These are phyloP conservation scores for Abrostola triplasia DNA, from an alignment of 2,888 invertebrate genomes.

Conservation along the genomic window DNA sequence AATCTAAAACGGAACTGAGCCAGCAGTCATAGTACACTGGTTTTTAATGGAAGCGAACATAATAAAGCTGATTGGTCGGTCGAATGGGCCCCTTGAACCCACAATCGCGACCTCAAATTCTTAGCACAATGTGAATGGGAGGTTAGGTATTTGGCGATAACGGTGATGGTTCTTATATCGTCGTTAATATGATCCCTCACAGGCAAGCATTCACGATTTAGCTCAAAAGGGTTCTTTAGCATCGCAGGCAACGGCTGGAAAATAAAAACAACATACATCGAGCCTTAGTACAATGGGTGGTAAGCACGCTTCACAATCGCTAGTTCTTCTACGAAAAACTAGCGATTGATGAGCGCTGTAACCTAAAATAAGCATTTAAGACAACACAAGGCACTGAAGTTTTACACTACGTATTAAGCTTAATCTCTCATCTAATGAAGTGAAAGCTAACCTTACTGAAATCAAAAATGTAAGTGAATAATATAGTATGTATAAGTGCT, in stretches of 20 bases:
- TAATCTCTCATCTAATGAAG: slow-evolving; percentile 52
- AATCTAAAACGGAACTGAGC: slow-evolving; percentile 59
- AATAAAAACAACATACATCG: slow-evolving; percentile 89
- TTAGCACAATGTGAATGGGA: slow-evolving; percentile 86
- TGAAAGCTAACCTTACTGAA: slow-evolving; percentile 62
- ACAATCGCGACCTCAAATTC: slow-evolving; percentile 70
- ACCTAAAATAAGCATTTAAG: slow-evolving; percentile 83
- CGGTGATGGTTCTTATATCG: slow-evolving; percentile 86
- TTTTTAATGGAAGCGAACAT: slow-evolving; percentile 81
- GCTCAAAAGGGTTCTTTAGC: slow-evolving; percentile 88
- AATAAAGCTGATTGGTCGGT: slow-evolving; percentile 76
- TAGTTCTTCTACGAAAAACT: slow-evolving; percentile 72
- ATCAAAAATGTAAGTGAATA: slow-evolving; percentile 62
- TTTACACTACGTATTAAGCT: slow-evolving; percentile 51
- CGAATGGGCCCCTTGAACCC: slow-evolving; percentile 59
- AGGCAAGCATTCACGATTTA: slow-evolving; percentile 89
- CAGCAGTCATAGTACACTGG: slow-evolving; percentile 86
- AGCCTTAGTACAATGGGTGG: slow-evolving; percentile 85
- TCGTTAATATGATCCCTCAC: slow-evolving; percentile 88
- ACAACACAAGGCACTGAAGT: slow-evolving; percentile 69
- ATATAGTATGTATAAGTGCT: slow-evolving; percentile 63
- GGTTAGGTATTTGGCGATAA: slow-evolving; percentile 84
- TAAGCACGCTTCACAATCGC: slow-evolving; percentile 78
- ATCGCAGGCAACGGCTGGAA: slow-evolving; percentile 89
- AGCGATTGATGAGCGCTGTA: slow-evolving; percentile 73